Evolutionary conservation across 2,113 vertebrate species (phyloP).

Genomic region (Peromyscus maniculatus): DNA sequence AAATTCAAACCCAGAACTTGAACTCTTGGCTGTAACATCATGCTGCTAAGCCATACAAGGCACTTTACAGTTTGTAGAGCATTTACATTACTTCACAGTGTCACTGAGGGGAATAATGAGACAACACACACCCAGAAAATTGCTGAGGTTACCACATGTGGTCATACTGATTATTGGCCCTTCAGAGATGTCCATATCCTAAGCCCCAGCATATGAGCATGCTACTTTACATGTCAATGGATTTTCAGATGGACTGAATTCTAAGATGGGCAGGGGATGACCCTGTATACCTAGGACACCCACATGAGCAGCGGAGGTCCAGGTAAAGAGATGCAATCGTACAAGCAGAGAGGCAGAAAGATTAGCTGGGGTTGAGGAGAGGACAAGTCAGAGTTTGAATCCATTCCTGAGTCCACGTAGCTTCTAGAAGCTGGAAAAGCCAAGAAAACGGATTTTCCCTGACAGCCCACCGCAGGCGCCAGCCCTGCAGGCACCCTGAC

Average conservation of each 20-base stretch:
- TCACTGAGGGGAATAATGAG: background rate
- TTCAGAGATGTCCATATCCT: background rate
- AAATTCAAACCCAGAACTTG: constrained; percentile 40
- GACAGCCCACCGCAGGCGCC: background rate
- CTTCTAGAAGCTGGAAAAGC: background rate
- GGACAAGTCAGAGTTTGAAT: background rate
- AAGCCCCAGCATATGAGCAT: background rate
- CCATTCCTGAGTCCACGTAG: background rate
- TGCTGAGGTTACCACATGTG: background rate
- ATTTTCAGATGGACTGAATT: background rate
- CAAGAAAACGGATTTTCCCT: background rate
- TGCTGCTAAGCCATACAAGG: background rate
- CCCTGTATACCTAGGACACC: background rate
- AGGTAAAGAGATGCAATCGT: background rate
- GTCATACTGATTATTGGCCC: background rate
- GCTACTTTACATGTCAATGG: background rate
- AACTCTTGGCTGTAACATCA: background rate
- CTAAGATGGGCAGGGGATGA: background rate
- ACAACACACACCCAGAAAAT: background rate
- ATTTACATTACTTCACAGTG: background rate
- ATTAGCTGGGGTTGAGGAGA: background rate
- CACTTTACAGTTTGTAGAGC: background rate
- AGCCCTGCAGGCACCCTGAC: background rate
- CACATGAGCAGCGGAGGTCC: background rate
- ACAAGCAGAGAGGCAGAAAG: background rate